phyloP scores from a whole-genome alignment of 2,888 invertebrate genomes.

The Volucella zonaria region DNA sequence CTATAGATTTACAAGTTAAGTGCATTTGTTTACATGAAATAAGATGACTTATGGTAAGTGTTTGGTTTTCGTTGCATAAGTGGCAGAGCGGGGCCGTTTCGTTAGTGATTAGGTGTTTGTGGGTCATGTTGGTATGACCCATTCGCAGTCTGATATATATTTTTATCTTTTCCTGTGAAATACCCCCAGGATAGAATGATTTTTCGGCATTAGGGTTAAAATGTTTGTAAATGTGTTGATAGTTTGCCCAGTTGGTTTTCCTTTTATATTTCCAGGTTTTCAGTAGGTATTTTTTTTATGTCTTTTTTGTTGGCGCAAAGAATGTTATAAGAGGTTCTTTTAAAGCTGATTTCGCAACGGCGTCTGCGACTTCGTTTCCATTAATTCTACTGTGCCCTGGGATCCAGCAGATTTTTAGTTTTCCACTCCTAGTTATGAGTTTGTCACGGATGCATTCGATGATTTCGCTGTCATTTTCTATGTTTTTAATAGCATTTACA shows the following conservation, averaged over 20 bases:
- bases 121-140: slow-evolving; percentile 27
- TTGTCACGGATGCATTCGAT: slow-evolving; percentile 24
- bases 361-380: slow-evolving; percentile 35
- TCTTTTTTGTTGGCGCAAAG: slow-evolving; percentile 32
- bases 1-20: no score
- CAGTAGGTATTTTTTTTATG: no score
- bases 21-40: not conserved
- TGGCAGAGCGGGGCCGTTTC: slow-evolving; percentile 20
- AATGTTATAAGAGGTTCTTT: slow-evolving; percentile 33
- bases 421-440: slow-evolving; percentile 7
- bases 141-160: slow-evolving; percentile 27
- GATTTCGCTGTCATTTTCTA: not conserved
- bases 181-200: not conserved
- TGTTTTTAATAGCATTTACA: slow-evolving; percentile 31
- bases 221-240: slow-evolving; percentile 18
- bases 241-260: slow-evolving; percentile 26
- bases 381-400: slow-evolving; percentile 18
- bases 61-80: slow-evolving; percentile 4
- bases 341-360: slow-evolving; percentile 23
- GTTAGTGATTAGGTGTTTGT: slow-evolving; percentile 30
- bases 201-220: slow-evolving; percentile 14
- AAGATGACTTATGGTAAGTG: slow-evolving; percentile 2
- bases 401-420: slow-evolving; percentile 8
- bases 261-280: no score
- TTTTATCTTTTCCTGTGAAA: slow-evolving; percentile 28